Evolutionary conservation across 2,888 invertebrate species (phyloP).

Genomic region (Hemistola chrysoprasaria): DNA sequence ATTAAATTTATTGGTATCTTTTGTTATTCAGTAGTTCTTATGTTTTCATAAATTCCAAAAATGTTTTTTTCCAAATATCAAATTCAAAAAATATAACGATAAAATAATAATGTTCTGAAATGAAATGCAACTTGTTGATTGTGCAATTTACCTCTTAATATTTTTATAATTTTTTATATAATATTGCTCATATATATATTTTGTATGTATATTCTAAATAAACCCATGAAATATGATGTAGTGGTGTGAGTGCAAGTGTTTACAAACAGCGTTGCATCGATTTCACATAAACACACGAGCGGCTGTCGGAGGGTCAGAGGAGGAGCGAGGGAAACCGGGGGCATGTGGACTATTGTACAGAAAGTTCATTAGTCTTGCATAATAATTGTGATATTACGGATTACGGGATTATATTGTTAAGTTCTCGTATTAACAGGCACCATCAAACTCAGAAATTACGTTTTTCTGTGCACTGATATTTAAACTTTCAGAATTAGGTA

Average conservation of each 20-base stretch:
- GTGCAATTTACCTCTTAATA: background rate
- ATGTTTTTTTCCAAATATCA: too few species aligned
- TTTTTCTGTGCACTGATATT: too few species aligned
- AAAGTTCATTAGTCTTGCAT: constrained; percentile 16
- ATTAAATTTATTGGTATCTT: background rate
- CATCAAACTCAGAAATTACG: too few species aligned
- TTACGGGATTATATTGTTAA: too few species aligned
- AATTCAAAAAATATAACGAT: too few species aligned
- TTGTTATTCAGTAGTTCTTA: background rate
- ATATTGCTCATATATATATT: constrained; percentile 1
- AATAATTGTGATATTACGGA: too few species aligned
- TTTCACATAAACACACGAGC: constrained; percentile 71
- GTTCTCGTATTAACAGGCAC: too few species aligned
- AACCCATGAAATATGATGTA: constrained; percentile 3
- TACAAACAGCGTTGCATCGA: constrained; percentile 79
- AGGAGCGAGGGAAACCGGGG: constrained; percentile 29
- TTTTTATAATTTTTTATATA: background rate
- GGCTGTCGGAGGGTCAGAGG: constrained; percentile 18
- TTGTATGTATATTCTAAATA: background rate
- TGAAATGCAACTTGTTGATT: constrained; percentile 47
- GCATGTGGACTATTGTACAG: constrained; percentile 19
- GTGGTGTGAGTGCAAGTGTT: constrained; percentile 62
- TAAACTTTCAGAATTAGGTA: too few species aligned
- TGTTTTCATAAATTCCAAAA: too few species aligned
- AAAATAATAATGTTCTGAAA: background rate